Evolutionary conservation across 2,113 vertebrate genomes (phyloP).

Genomic region (Cyanistes caeruleus): DNA sequence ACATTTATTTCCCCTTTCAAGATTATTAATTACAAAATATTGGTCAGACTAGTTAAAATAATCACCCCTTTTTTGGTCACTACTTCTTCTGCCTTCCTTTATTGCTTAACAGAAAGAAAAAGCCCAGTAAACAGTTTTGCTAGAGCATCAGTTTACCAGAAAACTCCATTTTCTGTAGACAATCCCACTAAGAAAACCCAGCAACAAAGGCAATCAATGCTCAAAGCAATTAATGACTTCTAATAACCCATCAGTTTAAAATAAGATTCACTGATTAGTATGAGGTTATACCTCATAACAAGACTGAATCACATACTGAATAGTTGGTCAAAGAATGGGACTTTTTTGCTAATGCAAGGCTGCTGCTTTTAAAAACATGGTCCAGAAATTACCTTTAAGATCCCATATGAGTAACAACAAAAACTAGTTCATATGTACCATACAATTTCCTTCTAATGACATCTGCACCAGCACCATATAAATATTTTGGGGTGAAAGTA

Average conservation of each 20-base stretch:
- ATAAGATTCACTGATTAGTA: neutral
- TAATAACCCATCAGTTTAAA: neutral
- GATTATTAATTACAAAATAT: slow-evolving; percentile 54
- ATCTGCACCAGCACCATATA: neutral
- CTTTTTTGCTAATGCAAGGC: neutral
- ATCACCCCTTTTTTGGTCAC: neutral
- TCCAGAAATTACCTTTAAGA: neutral
- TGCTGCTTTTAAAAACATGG: neutral
- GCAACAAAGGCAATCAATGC: neutral
- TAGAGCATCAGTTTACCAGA: neutral
- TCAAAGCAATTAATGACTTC: neutral
- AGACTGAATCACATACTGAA: neutral
- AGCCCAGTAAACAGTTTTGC: neutral
- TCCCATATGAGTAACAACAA: neutral
- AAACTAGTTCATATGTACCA: neutral
- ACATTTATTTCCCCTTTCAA: slow-evolving; percentile 64
- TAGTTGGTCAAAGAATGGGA: neutral
- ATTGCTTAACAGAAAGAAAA: neutral
- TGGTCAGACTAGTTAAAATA: slow-evolving; percentile 26
- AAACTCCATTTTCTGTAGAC: neutral
- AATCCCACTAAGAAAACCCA: neutral
- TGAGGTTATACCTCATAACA: neutral
- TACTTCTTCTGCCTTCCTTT: neutral
- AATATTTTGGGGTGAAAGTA: neutral
- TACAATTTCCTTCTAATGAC: neutral